These are phyloP conservation scores for Numida meleagris DNA, from an alignment of 2,113 vertebrate genomes.

Conservation along the genomic window DNA sequence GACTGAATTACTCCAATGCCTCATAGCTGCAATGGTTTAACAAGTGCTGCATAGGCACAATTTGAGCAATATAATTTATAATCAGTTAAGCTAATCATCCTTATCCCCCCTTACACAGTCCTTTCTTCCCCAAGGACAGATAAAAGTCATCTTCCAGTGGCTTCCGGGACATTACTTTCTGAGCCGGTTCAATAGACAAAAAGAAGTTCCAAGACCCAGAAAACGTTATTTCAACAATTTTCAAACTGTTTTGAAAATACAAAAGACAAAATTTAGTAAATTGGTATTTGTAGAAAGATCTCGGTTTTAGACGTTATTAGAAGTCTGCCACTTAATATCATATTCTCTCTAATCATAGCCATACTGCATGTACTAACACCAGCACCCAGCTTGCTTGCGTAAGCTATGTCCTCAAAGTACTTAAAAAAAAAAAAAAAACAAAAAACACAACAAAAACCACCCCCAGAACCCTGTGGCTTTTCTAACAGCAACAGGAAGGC, in stretches of 20 bases:
- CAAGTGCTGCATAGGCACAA: background rate
- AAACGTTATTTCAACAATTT: background rate
- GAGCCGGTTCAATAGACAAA: background rate
- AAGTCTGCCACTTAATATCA: background rate
- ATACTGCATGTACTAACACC: background rate
- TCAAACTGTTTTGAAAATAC: background rate
- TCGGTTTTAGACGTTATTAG: background rate
- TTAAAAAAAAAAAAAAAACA: background rate
- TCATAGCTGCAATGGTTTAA: slow-evolving; percentile 4
- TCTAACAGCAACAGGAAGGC: background rate
- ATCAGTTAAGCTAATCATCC: slow-evolving; percentile 25
- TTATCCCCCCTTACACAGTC: background rate
- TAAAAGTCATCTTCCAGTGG: background rate
- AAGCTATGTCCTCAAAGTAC: background rate
- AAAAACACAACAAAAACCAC: background rate
- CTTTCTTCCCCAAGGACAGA: background rate
- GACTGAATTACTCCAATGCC: background rate
- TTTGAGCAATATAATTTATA: background rate
- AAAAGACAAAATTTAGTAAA: background rate
- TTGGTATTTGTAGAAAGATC: background rate
- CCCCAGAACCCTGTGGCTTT: background rate
- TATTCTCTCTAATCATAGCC: background rate
- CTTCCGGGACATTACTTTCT: background rate
- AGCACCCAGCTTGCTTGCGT: background rate
- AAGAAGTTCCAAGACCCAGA: background rate